phyloP scores from a whole-genome alignment of 2,888 invertebrate species.

The Eristalis intricaria region DNA sequence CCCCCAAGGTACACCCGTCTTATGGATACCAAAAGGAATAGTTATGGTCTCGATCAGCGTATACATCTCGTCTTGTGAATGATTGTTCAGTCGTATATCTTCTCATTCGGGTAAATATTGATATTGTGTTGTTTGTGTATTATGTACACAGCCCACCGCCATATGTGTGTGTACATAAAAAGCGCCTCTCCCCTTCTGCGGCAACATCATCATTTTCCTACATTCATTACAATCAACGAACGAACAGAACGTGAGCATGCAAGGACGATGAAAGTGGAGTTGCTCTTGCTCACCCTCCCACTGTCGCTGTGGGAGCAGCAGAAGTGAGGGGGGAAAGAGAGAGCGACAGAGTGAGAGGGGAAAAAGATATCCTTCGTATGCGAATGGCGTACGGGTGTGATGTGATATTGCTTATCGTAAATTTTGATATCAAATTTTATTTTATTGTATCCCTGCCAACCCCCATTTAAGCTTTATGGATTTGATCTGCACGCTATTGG shows the following conservation, averaged over 20 bases:
- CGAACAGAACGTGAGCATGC: constrained; percentile 33
- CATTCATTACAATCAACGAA: constrained; percentile 45
- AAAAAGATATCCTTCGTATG: constrained; percentile 79
- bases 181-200: constrained; percentile 6
- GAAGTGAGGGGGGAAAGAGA: neutral
- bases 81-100: neutral
- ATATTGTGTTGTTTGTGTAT: neutral
- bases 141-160: neutral
- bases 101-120: neutral
- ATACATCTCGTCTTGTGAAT: neutral
- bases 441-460: constrained; percentile 73
- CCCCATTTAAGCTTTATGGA: constrained; percentile 70
- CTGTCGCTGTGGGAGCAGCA: neutral
- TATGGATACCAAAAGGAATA: neutral
- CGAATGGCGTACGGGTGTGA: constrained; percentile 82
- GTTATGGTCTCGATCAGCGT: neutral
- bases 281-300: neutral
- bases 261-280: constrained; percentile 4
- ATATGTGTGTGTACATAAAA: constrained; percentile 10
- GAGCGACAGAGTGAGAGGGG: neutral
- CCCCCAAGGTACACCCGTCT: neutral
- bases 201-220: constrained; percentile 35
- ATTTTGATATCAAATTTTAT: constrained; percentile 75
- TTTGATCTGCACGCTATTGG: constrained; percentile 71
- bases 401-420: constrained; percentile 77